phyloP scores from a whole-genome alignment of 2,113 vertebrate species.

The Harpagus bidentatus region DNA sequence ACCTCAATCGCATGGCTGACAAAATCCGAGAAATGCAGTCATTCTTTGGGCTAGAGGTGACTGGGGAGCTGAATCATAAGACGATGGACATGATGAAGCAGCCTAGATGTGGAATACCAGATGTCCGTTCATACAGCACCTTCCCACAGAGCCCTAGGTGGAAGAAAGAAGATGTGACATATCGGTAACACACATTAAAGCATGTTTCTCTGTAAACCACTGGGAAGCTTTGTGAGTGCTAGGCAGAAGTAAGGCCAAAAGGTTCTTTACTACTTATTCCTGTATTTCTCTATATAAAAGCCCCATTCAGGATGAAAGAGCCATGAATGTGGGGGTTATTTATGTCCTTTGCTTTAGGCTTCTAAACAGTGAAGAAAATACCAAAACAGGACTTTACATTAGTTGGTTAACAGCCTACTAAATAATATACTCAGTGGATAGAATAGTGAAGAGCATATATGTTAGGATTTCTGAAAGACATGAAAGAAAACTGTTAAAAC shows the following conservation, averaged over 20 bases:
- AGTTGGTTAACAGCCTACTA: background rate
- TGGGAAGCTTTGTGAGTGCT: background rate
- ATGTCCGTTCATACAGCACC: constrained; percentile 36
- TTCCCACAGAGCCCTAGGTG: constrained; percentile 46
- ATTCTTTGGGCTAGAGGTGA: constrained; percentile 65
- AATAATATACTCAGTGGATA: background rate
- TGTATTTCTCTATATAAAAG: background rate
- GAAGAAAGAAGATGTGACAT: constrained; percentile 58
- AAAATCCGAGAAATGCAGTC: constrained; percentile 69
- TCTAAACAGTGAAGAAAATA: background rate
- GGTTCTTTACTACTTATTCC: background rate
- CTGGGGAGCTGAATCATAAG: constrained; percentile 47
- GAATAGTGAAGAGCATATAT: background rate
- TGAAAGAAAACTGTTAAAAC: background rate
- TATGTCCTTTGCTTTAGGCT: background rate
- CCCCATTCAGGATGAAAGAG: background rate
- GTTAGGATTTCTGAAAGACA: background rate
- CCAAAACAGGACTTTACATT: background rate
- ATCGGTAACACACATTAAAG: constrained; percentile 43
- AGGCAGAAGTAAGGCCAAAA: background rate
- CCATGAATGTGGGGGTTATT: background rate
- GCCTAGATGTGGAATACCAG: constrained; percentile 67
- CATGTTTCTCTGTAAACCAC: background rate
- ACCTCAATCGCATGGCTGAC: background rate
- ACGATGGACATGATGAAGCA: constrained; percentile 59